Percentiles rank a stretch among this genome's conserved stretches.
These are phyloP conservation scores for Tamandua tetradactyla DNA, from an alignment of 2,797 vertebrate genomes.

Conservation along the genomic window DNA sequence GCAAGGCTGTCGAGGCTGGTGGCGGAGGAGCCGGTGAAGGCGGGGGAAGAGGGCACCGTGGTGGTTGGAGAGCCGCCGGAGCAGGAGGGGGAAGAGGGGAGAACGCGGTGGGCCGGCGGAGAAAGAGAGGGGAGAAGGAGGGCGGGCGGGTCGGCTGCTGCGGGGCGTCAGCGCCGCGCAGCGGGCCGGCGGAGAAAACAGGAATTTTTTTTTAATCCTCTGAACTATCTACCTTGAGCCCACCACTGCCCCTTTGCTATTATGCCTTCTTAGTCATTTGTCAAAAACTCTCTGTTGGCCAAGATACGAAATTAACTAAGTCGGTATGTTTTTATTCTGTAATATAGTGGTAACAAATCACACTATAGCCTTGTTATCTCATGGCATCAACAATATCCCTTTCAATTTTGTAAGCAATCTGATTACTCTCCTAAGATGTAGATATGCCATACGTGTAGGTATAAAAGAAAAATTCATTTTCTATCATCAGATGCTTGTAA, in stretches of 20 bases:
- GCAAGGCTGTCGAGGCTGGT: too few species aligned
- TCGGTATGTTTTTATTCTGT: not conserved
- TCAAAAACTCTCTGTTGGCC: not conserved
- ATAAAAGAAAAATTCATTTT: not conserved
- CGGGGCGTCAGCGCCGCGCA: too few species aligned
- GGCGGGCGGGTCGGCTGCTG: too few species aligned
- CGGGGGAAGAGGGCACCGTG: too few species aligned
- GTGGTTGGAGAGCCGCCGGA: too few species aligned
- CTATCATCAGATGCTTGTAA: not conserved
- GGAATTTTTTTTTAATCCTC: not conserved
- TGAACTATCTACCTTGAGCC: not conserved
- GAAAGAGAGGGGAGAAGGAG: too few species aligned
- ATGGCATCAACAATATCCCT: not conserved
- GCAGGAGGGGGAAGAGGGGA: too few species aligned
- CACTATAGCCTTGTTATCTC: not conserved
- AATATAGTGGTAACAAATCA: not conserved
- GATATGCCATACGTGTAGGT: not conserved
- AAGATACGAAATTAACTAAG: slow-evolving; percentile 17
- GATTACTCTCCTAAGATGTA: not conserved
- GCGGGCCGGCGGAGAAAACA: too few species aligned
- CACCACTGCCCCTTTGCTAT: not conserved
- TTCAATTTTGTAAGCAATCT: not conserved
- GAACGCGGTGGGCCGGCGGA: too few species aligned
- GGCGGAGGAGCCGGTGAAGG: too few species aligned
- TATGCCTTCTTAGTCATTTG: not conserved